Evolutionary conservation across 1,140 invertebrate genomes (phyloP).

Genomic region (Temnothorax longispinosus): DNA sequence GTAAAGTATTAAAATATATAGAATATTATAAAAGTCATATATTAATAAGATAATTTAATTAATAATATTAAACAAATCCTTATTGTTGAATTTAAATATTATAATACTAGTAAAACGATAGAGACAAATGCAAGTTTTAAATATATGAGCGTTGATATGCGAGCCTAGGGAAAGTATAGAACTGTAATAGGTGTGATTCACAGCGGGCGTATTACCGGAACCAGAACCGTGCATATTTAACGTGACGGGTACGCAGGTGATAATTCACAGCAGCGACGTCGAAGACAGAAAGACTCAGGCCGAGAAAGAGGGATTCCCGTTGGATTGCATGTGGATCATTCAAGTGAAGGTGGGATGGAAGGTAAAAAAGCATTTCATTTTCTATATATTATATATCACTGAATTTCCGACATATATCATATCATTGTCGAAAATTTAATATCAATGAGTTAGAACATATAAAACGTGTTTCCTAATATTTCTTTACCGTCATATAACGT

Average conservation of each 20-base stretch:
- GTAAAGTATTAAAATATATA: background rate
- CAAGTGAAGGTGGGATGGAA: constrained; percentile 89
- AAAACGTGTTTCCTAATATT: constrained; percentile 10
- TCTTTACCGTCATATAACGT: background rate
- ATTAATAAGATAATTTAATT: background rate
- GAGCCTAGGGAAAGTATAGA: constrained; percentile 65
- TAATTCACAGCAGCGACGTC: constrained; percentile 87
- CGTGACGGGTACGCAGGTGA: constrained; percentile 85
- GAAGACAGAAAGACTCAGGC: constrained; percentile 85
- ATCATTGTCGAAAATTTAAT: constrained; percentile 13
- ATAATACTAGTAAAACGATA: background rate
- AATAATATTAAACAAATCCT: background rate
- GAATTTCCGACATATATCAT: background rate
- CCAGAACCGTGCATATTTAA: constrained; percentile 86
- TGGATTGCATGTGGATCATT: constrained; percentile 94
- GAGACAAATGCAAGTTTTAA: background rate
- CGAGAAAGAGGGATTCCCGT: constrained; percentile 86
- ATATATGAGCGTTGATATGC: background rate
- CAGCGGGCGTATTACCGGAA: constrained; percentile 84
- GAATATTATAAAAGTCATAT: background rate
- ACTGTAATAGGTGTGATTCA: constrained; percentile 77
- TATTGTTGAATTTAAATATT: background rate
- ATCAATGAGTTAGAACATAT: background rate
- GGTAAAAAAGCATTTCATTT: constrained; percentile 85
- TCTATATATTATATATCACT: background rate